Evolutionary conservation across 2,113 vertebrate genomes (phyloP).

Genomic region (Aythya baeri): DNA sequence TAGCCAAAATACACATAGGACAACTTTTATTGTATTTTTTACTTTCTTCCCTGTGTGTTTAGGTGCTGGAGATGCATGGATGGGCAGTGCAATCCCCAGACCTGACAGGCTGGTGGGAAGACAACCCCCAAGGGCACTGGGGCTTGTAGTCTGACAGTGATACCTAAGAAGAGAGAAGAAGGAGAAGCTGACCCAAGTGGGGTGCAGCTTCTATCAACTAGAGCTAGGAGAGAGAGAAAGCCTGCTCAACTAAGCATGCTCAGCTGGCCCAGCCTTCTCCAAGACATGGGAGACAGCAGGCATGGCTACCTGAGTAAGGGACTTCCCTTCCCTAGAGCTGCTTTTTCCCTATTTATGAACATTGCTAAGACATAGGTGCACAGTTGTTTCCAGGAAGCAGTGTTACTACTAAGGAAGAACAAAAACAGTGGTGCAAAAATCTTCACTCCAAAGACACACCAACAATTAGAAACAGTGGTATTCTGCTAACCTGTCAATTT

Average conservation of each 20-base stretch:
- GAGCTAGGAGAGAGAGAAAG: background rate
- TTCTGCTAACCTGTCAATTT: background rate
- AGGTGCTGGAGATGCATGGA: background rate
- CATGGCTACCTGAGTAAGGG: background rate
- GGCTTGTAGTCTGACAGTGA: background rate
- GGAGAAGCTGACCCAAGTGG: background rate
- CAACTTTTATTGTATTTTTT: background rate
- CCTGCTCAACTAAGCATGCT: background rate
- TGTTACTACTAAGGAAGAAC: background rate
- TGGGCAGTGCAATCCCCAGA: background rate
- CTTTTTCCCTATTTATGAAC: background rate
- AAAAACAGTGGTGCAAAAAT: background rate
- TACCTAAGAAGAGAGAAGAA: background rate
- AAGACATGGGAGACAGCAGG: accelerated
- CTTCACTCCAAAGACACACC: background rate
- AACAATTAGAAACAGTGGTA: background rate
- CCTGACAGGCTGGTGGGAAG: background rate
- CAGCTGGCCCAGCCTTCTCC: background rate
- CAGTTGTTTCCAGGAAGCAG: background rate
- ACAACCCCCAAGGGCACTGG: background rate
- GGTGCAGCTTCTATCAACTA: background rate
- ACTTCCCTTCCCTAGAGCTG: background rate
- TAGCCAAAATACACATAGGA: background rate
- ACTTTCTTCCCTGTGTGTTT: background rate
- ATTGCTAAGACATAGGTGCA: background rate